Evolutionary conservation across 2,113 vertebrate species (phyloP).

Genomic region (Hyaena hyaena): DNA sequence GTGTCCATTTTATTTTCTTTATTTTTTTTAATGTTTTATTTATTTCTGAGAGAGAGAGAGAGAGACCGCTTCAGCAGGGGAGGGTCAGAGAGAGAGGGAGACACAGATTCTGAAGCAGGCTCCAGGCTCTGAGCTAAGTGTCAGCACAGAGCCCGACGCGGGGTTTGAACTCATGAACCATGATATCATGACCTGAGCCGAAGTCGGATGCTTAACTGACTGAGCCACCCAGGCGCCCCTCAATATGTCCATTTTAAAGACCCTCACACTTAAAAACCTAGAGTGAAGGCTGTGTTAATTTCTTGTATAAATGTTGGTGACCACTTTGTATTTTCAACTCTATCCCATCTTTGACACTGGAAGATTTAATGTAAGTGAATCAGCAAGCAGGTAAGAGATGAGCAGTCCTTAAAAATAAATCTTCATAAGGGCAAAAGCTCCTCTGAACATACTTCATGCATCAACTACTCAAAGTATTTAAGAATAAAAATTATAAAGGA

Average conservation of each 20-base stretch:
- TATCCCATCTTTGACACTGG: not conserved
- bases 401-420: not conserved
- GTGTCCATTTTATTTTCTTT: not conserved
- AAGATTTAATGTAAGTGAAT: not conserved
- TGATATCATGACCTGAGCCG: too few species aligned
- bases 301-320: not conserved
- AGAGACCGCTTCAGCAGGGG: too few species aligned
- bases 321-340: slow-evolving; percentile 15
- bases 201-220: too few species aligned
- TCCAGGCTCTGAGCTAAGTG: too few species aligned
- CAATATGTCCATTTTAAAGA: not conserved
- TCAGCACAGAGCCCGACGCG: too few species aligned
- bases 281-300: not conserved
- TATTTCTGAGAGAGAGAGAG: too few species aligned
- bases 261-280: not conserved
- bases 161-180: too few species aligned
- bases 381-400: not conserved
- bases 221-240: not conserved
- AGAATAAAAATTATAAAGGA: not conserved
- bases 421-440: not conserved
- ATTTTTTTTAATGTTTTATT: too few species aligned
- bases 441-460: not conserved
- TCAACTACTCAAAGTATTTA: not conserved
- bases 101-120: too few species aligned
- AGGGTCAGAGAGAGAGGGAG: too few species aligned